Conservation (phyloP, 2,113 vertebrate species). For the Helogale parvula region DNA sequence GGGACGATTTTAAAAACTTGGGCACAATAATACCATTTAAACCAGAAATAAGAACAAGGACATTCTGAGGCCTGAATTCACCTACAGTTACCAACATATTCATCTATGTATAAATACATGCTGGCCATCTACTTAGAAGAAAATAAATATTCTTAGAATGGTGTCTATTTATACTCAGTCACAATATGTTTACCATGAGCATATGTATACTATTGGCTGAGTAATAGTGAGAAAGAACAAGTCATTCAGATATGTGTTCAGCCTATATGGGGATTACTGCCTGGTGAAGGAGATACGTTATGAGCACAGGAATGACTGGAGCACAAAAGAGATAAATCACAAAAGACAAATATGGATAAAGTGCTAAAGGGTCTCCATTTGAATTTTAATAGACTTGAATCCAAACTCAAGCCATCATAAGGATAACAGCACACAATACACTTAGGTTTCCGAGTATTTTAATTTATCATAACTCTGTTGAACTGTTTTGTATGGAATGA, state of each 20-base stretch:
- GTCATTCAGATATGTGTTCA: neutral
- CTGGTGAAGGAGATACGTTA: neutral
- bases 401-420: neutral
- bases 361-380: neutral
- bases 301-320: neutral
- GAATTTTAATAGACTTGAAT: neutral
- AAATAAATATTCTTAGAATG: neutral
- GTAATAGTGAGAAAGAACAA: neutral
- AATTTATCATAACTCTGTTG: neutral
- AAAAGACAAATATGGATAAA: neutral
- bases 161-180: neutral
- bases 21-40: conserved; percentile 2
- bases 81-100: neutral
- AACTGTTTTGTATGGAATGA: neutral
- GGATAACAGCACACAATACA: neutral
- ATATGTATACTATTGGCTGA: neutral
- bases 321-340: neutral
- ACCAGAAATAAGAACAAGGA: neutral
- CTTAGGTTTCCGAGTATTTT: neutral
- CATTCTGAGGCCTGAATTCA: neutral
- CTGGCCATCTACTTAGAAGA: neutral
- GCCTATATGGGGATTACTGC: neutral
- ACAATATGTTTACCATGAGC: neutral
- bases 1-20: too few relatives aligned
- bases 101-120: neutral